phyloP scores from a whole-genome alignment of 2,888 invertebrate genomes.

The Perithous albicinctus region DNA sequence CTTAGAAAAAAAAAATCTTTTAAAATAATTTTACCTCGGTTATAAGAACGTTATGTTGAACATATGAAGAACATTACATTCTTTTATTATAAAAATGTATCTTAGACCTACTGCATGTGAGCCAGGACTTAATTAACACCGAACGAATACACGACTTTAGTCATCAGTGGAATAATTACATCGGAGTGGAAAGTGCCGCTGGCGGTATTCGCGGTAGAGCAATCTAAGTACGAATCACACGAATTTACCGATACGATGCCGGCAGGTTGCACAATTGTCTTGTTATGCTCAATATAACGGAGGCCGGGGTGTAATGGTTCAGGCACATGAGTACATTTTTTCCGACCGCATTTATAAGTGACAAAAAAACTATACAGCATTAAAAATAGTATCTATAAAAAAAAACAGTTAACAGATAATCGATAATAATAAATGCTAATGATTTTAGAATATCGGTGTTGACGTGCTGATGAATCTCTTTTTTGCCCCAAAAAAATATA shows the following conservation, averaged over 20 bases:
- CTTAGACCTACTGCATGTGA: too few relatives aligned
- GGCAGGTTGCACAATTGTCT: constrained; percentile 9
- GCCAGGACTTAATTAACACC: too few relatives aligned
- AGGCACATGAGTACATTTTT: neutral
- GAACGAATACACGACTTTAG: too few relatives aligned
- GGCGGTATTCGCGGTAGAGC: neutral
- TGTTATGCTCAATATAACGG: neutral
- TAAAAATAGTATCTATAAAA: neutral
- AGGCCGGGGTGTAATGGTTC: neutral
- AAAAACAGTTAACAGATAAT: neutral
- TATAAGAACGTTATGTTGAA: too few relatives aligned
- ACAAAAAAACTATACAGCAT: neutral
- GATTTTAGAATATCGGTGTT: too few relatives aligned
- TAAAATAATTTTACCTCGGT: too few relatives aligned
- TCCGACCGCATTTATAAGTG: neutral
- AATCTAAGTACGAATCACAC: constrained; percentile 4
- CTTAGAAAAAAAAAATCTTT: too few relatives aligned
- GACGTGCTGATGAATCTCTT: too few relatives aligned
- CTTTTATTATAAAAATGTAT: too few relatives aligned
- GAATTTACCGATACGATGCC: neutral
- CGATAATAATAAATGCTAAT: too few relatives aligned
- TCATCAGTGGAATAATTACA: constrained; percentile 39
- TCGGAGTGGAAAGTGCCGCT: neutral
- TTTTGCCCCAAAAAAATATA: neutral
- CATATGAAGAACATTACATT: too few relatives aligned